Base-by-base conservation (phyloP, 2,113 vertebrate genomes). In the Grus americana region DNA sequence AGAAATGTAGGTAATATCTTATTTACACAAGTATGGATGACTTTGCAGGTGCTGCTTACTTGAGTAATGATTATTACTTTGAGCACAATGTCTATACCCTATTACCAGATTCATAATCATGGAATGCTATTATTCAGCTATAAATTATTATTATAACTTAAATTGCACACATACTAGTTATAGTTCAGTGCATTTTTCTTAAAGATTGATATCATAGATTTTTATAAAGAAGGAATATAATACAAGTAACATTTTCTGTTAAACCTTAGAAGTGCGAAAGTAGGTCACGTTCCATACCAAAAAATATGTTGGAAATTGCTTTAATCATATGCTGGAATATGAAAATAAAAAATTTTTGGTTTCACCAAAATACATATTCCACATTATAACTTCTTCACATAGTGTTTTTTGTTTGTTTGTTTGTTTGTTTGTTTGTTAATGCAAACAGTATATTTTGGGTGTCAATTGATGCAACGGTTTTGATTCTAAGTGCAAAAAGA, bases 41-140 rank as follows among this genome's bases (percentile, higher is more conserved):
- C 42, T 90, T 59, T 70, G 82, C 75, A 85, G 47, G 32, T 76
- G 54, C 32, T 80, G 44, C 74, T 76, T 62, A 29, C 66, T 83
- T 92, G 59, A 93, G 47, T 89, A 85, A 81, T 59, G 76, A 95
- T 89, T 76, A 87, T 38, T 82, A 63, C 42, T 82, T 70, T 76
- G n/a, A 82, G 74, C 34, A 59, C 22, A n/a, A 58, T 26, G 13
- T 68, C 79, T 73, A 4, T 70, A 29, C 7, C 16, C 14, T 61
- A 85, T 49, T 85, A 70, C 32, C 24, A 75, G 54, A 47, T 88
- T 70, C 38, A 47, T 76, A 80, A 85, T 66, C 67, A 88, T 15
- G 22, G 29, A 85, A 80, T 52, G 59, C 15, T 80, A 62, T 65
- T 70, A 62, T 76, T 91, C 61, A 65, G 38, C 52, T n/a, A 50